Base-by-base conservation (phyloP, 2,113 vertebrate species). In the Zosterops hypoxanthus region DNA sequence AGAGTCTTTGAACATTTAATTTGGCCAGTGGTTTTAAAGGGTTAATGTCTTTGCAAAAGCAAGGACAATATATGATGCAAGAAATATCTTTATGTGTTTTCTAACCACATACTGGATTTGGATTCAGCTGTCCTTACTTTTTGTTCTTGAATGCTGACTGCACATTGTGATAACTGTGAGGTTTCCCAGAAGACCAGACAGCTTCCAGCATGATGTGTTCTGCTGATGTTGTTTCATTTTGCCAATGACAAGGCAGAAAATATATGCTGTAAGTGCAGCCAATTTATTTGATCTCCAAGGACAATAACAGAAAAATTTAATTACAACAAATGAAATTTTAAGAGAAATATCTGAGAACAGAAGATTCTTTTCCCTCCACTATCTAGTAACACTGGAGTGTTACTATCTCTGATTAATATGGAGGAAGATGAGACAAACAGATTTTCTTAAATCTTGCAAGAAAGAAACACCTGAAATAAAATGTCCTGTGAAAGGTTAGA, bases 281-380 rank as follows among this genome's bases (percentile, higher is more conserved):
- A 28, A 61, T 90, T 94, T 83, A 53, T 60, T 95, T 95, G 68
- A 82, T 77, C 82, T 88, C 71, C 80, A 80, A 71, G 57, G 25
- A 78, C 29, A 46, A 21, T 8, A 22, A 70, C 65, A 84, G 4
- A 80, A 76, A 82, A 71, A n/a, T 46, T 89, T 82, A 20, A 52
- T 66, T 70, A 56, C 19, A 66, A 22, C 41, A 82, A 66, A 73
- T 92, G 19, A 79, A 81, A 68, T 53, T 68, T 82, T 71, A 78
- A 94, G 88, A 59, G 33, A 86, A 90, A 75, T 60, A 73, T 47
- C 53, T 64, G 59, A 71, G 92, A 94, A 78, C 19, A 80, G 42
- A 66, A 86, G 44, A 50, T 75, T 50, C 4, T 79, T 91, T 88
- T 16, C 26, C 65, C 57, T 86, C 10, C 1, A 2, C 11, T 63